Evolutionary conservation across 30 jellyfish, hydroid and myxozoan species (phyloP).

Genomic region (Mastigias papua): DNA sequence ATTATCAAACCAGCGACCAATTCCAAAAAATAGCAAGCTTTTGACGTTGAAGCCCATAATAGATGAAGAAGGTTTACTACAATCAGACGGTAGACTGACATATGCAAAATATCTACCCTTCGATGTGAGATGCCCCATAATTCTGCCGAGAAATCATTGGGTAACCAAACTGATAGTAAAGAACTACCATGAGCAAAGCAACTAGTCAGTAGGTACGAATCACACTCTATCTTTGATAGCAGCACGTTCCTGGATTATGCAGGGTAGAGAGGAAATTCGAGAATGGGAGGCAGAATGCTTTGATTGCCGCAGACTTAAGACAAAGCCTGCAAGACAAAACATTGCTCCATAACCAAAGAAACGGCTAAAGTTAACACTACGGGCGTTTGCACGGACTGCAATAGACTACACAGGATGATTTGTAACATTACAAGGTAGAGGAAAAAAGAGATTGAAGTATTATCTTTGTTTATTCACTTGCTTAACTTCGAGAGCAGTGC

Average conservation of each 20-base stretch:
- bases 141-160: constrained; percentile 52
- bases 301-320: constrained; percentile 17
- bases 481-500: constrained; percentile 60
- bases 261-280: neutral
- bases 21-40: constrained; percentile 16
- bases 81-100: constrained; percentile 63
- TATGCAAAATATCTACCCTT: neutral
- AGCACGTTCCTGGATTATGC: neutral
- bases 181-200: constrained; percentile 4
- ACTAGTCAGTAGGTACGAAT: neutral
- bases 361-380: constrained; percentile 23
- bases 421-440: constrained; percentile 42
- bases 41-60: neutral
- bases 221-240: neutral
- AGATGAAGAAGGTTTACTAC: constrained; percentile 60
- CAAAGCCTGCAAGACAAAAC: constrained; percentile 36
- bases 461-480: constrained; percentile 48
- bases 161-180: constrained; percentile 39
- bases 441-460: constrained; percentile 20
- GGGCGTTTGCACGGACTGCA: constrained; percentile 60
- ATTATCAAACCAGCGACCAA: neutral
- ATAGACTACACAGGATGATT: constrained; percentile 72
- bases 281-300: neutral
- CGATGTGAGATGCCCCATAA: constrained; percentile 62
- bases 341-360: constrained; percentile 67